Base-by-base conservation (phyloP, 2,113 vertebrate genomes). In the Zapornia atra region DNA sequence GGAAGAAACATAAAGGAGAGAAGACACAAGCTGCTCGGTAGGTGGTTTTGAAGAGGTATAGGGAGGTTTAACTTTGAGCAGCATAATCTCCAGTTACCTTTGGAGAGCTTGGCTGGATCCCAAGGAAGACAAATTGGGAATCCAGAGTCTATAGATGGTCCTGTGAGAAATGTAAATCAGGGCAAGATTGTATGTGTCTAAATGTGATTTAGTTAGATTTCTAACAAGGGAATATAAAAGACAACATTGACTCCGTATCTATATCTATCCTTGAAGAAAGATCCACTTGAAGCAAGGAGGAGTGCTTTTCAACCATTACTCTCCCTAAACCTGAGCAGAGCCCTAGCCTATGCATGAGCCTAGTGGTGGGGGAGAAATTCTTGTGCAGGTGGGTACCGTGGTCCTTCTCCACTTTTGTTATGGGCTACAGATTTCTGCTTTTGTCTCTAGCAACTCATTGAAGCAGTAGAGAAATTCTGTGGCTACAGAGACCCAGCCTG, bases 241-340 rank as follows among this genome's bases (percentile, higher is more conserved):
- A 10, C 10, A 29, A 22, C 19, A 25, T 4, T 51, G 59, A 12
- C 25, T 64, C 5, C 0, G 0, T 60, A 10, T 54, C 71, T 50
- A 3, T 19, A 28, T 8, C 1, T 31, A 16, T 28, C 24, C 51
- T 40, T 60, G 42, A 86, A 80, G 66, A 60, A 54, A 36, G 31
- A 64, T 20, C 8, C 19, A 13, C 36, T 26, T 26, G 42, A 54
- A n/a, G 50, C 7, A 24, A 5, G 20, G 21, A 31, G 34, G 11
- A 34, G 4, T 14, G 9, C 10, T 80, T 38, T 80, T 80, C n/a
- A 54, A 6, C 16, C 51, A 14, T 4, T 36, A 42, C 5, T 36
- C 36, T 71, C 71, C 31, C 54, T 31, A 64, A 1, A 17, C 20
- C 28, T 59, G 26, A 88, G 50, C 22, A 48, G 60, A 61, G 29